A percentile compares a stretch with the other conserved stretches of the same genome.
Evolutionary conservation across 2,888 invertebrate genomes (phyloP).

Genomic region (Nebria salina): DNA sequence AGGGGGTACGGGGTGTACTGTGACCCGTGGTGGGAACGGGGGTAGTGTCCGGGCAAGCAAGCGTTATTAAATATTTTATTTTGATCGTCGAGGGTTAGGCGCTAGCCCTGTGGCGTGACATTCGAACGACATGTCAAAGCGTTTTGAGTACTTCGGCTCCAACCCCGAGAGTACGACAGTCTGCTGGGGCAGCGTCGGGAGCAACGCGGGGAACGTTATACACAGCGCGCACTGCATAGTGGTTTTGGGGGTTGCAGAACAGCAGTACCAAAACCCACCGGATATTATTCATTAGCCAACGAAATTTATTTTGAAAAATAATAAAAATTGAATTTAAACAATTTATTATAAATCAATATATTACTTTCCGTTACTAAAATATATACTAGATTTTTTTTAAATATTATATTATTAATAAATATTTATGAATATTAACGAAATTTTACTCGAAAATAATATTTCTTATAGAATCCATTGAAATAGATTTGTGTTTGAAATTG

Average conservation of each 20-base stretch:
- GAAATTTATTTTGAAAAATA: no score
- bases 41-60: constrained; percentile 33
- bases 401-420: no score
- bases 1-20: background rate
- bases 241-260: constrained; percentile 31
- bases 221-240: constrained; percentile 28
- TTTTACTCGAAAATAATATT: no score
- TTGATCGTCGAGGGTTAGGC: constrained; percentile 30
- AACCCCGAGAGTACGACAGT: no score
- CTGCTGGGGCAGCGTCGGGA: background rate
- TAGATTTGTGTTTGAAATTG: background rate
- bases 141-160: constrained; percentile 25
- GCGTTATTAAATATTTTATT: constrained; percentile 47
- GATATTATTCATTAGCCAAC: no score
- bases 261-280: background rate
- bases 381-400: no score
- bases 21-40: background rate
- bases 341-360: no score
- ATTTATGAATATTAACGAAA: no score
- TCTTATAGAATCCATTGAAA: no score
- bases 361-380: no score
- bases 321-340: no score
- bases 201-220: constrained; percentile 23
- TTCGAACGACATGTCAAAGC: constrained; percentile 45
- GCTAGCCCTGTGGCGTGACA: constrained; percentile 29